Conservation (phyloP, 2,113 vertebrate species). For the Myrmecophaga tridactyla region DNA sequence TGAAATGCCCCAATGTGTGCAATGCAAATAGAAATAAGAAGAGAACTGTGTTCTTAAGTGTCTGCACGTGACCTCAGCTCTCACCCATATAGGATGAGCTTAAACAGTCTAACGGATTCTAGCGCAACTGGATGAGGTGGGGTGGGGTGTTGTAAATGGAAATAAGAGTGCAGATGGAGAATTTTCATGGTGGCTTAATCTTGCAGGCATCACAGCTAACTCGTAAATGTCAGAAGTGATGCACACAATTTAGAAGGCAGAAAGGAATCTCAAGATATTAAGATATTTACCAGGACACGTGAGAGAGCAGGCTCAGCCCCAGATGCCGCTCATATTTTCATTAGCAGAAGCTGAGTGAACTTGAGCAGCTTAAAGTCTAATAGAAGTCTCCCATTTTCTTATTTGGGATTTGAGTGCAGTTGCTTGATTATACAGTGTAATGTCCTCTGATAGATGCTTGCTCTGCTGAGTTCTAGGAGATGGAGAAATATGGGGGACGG, state of each 20-base stretch:
- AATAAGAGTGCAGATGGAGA: not conserved
- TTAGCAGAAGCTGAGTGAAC: slow-evolving; percentile 62
- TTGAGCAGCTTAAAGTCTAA: slow-evolving; percentile 44
- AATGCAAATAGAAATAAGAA: slow-evolving; percentile 23
- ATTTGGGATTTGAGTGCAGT: slow-evolving; percentile 20
- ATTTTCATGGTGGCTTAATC: slow-evolving; percentile 31
- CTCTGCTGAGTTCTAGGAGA: not conserved
- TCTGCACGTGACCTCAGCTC: slow-evolving; percentile 55
- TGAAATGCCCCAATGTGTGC: not conserved
- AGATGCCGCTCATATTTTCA: slow-evolving; percentile 23
- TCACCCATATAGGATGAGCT: slow-evolving; percentile 31
- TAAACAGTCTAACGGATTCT: not conserved
- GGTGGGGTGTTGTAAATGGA: not conserved
- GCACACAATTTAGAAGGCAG: slow-evolving; percentile 51
- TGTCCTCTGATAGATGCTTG: slow-evolving; percentile 20
- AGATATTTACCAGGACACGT: slow-evolving; percentile 48
- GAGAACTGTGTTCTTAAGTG: not conserved
- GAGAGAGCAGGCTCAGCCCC: not conserved
- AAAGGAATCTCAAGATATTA: slow-evolving; percentile 39
- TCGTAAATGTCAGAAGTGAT: slow-evolving; percentile 71
- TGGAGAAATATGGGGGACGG: not conserved
- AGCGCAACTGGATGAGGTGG: not conserved
- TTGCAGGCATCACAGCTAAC: slow-evolving; percentile 53
- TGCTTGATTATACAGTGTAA: slow-evolving; percentile 29
- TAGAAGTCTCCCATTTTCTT: slow-evolving; percentile 54